Conservation (phyloP, 53 echinoderm and acorn worm species). For the Mesocentrotus franciscanus region DNA sequence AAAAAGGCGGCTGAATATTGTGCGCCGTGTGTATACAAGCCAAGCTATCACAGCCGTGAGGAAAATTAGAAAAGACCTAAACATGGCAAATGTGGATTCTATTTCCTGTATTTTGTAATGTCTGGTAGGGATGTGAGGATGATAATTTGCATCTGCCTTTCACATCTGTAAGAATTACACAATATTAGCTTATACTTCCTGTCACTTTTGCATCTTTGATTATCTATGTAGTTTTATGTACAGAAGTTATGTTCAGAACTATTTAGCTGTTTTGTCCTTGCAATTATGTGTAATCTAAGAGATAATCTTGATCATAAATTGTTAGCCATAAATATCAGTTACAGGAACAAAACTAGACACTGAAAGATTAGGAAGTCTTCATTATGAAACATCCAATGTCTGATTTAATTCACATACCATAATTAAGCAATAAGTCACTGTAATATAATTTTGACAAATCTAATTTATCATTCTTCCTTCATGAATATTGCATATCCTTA, state of each 20-base stretch:
- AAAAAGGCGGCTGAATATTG: constrained; percentile 51
- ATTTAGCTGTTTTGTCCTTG: too few relatives aligned
- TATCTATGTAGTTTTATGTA: too few relatives aligned
- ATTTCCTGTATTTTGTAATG: constrained; percentile 8
- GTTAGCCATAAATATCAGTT: too few relatives aligned
- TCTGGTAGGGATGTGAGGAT: neutral
- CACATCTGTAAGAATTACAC: neutral
- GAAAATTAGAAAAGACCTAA: constrained; percentile 46
- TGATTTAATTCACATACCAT: too few relatives aligned
- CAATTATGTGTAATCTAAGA: too few relatives aligned
- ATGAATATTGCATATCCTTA: neutral
- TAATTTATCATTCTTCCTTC: neutral
- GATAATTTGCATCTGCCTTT: neutral
- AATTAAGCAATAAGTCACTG: too few relatives aligned
- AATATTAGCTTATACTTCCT: neutral
- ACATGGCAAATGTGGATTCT: constrained; percentile 45
- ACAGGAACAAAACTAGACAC: too few relatives aligned
- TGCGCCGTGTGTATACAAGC: constrained; percentile 41
- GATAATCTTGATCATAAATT: too few relatives aligned
- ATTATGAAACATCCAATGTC: neutral
- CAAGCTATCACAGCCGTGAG: constrained; percentile 51
- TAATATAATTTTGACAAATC: neutral
- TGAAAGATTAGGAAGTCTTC: too few relatives aligned
- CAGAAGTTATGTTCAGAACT: too few relatives aligned
- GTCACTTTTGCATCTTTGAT: neutral